Evolutionary conservation across 1,140 invertebrate species (phyloP), one percentile per base, ranked within the genome.

Genomic region (Rhagoletis pomonella): DNA sequence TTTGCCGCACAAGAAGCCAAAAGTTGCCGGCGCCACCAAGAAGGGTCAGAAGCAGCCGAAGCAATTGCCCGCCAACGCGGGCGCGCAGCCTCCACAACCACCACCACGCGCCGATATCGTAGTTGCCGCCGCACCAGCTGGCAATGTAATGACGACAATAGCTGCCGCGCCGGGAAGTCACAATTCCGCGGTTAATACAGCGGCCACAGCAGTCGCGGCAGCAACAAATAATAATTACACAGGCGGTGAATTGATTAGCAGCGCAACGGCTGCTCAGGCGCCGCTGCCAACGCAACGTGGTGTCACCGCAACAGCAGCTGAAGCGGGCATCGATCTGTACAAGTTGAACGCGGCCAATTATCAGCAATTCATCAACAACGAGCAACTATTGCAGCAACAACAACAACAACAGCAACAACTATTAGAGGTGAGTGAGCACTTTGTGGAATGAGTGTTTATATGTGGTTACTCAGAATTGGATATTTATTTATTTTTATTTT

Each of bases 21-120:
- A 92, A 73, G 89, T 91, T 2, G 86, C 85, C 29, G 67, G 77
- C 39, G n/a, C 58, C 19, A 44, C 65, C 14, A 88, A 88, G 29
- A 92, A 92, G 86, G 91, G 91, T 87, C 91, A 92, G 47, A 92
- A 92, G 88, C 91, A 92, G 81, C 91, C 91, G 86, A 92, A 92
- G 81, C 91, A 90, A 88, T 89, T 92, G 88, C 91, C 91, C 44
- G 88, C 14, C 62, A 9, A 44, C 59, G 64, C 12, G 65, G 87
- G 55, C 87, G 65, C 73, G 14, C 84, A 69, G 65, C 86, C 87
- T 17, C 85, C 59, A 19, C 69, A 88, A 87, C 90, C 47, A 19
- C 65, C 86, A 47, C 42, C 84, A 59, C 55, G 84, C 59, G 47
- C 73, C 14, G 85, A 86, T 60, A 62, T 85, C 58, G 60, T 44